These are phyloP conservation scores for Ptychadena robeensis DNA, from an alignment of 2,797 vertebrate genomes.

Conservation along the genomic window DNA sequence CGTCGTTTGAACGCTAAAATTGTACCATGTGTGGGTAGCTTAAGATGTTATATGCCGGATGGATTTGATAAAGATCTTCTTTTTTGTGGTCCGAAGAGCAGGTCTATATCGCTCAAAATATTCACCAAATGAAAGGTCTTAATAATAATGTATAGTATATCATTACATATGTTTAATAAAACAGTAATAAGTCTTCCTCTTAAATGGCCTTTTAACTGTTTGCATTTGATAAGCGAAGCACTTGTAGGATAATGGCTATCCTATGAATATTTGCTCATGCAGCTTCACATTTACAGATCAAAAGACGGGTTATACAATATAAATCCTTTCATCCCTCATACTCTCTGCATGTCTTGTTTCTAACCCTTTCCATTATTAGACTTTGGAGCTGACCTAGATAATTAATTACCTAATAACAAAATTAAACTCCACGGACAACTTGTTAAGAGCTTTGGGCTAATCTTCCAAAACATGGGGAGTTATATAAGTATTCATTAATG, in stretches of 20 bases:
- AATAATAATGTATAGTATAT: neutral
- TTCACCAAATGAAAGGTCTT: conserved; percentile 3
- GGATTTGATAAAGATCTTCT: no score
- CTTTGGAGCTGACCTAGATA: neutral
- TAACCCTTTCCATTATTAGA: conserved; percentile 16
- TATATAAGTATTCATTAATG: conserved; percentile 3
- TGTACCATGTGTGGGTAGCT: no score
- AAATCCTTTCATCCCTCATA: conserved; percentile 34
- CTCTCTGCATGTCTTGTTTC: neutral
- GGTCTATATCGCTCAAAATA: neutral
- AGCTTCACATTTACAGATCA: conserved; percentile 32
- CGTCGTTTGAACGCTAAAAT: no score
- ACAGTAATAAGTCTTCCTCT: neutral
- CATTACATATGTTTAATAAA: neutral
- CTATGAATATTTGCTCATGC: conserved; percentile 13
- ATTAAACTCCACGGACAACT: neutral
- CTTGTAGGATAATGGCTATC: conserved; percentile 25
- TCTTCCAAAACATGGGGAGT: conserved; percentile 1
- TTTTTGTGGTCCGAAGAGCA: neutral
- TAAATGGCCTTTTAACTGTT: conserved; percentile 20
- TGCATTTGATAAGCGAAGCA: conserved; percentile 23
- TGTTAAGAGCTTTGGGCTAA: neutral
- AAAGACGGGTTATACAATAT: conserved; percentile 25
- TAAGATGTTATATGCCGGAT: no score
- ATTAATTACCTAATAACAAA: conserved; percentile 21